Conservation (phyloP, 2,888 invertebrate genomes). For the Tethea ocularis region DNA sequence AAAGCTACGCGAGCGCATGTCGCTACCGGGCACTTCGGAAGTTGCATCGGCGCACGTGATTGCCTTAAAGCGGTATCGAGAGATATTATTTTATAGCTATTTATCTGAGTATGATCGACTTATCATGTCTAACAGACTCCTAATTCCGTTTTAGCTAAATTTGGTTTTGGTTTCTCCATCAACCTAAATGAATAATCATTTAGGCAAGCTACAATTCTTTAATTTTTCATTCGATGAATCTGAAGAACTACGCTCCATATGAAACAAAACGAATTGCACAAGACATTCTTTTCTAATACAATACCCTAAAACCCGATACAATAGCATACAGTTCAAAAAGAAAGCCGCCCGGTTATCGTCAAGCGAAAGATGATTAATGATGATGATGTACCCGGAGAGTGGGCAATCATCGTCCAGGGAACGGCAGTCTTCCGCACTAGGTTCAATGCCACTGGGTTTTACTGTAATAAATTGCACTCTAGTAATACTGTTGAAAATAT, state of each 20-base stretch:
- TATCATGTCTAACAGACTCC: too few relatives aligned
- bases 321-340: conserved; percentile 3
- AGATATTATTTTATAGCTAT: neutral
- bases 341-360: conserved; percentile 14
- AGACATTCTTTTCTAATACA: neutral
- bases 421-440: conserved; percentile 16
- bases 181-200: too few relatives aligned
- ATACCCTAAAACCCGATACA: neutral
- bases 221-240: too few relatives aligned
- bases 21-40: conserved; percentile 43
- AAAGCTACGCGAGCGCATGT: conserved; percentile 37
- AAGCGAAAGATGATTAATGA: conserved; percentile 53
- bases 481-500: neutral
- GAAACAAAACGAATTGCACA: neutral
- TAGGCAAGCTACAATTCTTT: too few relatives aligned
- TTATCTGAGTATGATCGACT: too few relatives aligned
- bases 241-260: too few relatives aligned
- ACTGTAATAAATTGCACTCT: conserved; percentile 26
- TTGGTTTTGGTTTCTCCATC: too few relatives aligned
- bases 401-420: conserved; percentile 35
- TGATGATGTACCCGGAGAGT: conserved; percentile 33
- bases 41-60: conserved; percentile 10
- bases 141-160: too few relatives aligned
- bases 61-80: neutral
- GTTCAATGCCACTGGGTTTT: conserved; percentile 37